Evolutionary conservation across 2,888 invertebrate species (phyloP), one percentile per base, ranked within the genome.

Genomic region (Strigamia transsilvanica): DNA sequence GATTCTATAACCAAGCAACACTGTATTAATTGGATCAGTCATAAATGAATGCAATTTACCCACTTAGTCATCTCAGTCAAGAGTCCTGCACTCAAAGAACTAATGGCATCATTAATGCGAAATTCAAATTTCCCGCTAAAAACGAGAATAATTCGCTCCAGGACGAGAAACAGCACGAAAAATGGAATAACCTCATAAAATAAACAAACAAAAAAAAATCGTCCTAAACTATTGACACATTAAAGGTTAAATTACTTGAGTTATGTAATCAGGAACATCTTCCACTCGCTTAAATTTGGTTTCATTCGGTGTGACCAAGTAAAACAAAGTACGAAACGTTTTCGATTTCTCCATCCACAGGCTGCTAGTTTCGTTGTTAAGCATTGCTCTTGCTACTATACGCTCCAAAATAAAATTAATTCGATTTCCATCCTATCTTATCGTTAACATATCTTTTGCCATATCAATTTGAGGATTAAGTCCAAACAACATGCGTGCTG

Each of bases 1-100:
- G 27, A 82, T 51, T 77, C 82, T 83, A 61, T 82, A 32, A 73
- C 2, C 10, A 27, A 73, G 13, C 27, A 56, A 56, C 10, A 18
- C n/a, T 6, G 18, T 23, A 27, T 32, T 3, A 27, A 23, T 13
- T 73, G 27, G 32, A 27, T 13, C 15, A 10, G 2, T 12, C 7
- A 27, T 3, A 27, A 27, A 0, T 9, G 5, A n/a, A 56, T 56
- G 2, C 32, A 23, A 77, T 73, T 27, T 77, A 77, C 38, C n/a
- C 90, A 93, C 94, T 93, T 92, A 87, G 92, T 92, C 87, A 92
- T 91, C 87, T 94, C 93, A 85, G 93, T 92, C 61, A 93, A 89
- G 27, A 94, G 87, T 85, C 93, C 94, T 85, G 93, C 92, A 7
- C 93, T 92, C 83, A 94, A 87, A 83, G 94, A 94, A 10, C 93